A percentile compares a stretch with the other conserved stretches of the same genome.
phyloP scores from a whole-genome alignment of 2,888 invertebrate genomes.

The Tenthredo distinguenda region DNA sequence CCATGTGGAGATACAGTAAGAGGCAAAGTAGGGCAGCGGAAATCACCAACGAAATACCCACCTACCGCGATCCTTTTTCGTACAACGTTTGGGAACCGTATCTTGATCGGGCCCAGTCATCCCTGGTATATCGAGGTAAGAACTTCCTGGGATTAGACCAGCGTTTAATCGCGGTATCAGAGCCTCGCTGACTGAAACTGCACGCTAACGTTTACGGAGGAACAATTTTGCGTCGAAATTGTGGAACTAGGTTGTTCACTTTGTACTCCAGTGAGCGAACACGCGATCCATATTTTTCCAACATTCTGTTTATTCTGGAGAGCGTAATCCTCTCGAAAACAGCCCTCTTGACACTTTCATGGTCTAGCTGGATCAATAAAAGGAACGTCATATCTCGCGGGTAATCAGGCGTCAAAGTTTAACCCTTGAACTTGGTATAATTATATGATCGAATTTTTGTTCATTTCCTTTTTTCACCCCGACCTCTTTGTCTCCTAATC shows the following conservation, averaged over 20 bases:
- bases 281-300: too few relatives aligned
- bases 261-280: too few relatives aligned
- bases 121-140: conserved; percentile 70
- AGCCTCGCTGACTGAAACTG: too few relatives aligned
- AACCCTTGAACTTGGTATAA: neutral
- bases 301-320: neutral
- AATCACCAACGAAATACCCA: conserved; percentile 92
- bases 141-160: neutral
- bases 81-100: conserved; percentile 91
- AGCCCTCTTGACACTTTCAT: neutral
- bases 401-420: neutral
- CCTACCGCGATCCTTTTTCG: conserved; percentile 89
- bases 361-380: conserved; percentile 10
- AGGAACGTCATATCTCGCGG: neutral
- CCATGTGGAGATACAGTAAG: conserved; percentile 96
- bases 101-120: conserved; percentile 68
- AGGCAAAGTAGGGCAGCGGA: conserved; percentile 92
- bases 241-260: too few relatives aligned
- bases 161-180: neutral
- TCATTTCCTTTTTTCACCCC: neutral
- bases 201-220: neutral
- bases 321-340: neutral
- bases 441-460: neutral
- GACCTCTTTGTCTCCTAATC: neutral
- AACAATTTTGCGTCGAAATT: neutral